Evolutionary conservation across 2,797 vertebrate species (phyloP).

Genomic region (Sylvia borin): DNA sequence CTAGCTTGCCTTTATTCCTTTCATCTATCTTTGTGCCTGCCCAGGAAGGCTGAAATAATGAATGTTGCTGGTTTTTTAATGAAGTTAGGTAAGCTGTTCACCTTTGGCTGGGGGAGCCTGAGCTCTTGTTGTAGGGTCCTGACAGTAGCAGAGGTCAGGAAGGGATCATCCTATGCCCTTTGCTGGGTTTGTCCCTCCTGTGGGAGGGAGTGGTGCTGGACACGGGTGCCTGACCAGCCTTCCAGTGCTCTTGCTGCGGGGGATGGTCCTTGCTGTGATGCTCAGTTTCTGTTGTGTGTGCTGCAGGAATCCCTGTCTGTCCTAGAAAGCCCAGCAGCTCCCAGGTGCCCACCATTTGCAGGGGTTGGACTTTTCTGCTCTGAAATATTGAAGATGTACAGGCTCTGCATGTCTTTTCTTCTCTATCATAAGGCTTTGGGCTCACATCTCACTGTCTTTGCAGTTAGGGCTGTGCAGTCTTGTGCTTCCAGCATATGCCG

Average conservation of each 20-base stretch:
- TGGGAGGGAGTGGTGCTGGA: background rate
- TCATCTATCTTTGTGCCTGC: conserved; percentile 52
- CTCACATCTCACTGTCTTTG: background rate
- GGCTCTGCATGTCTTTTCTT: background rate
- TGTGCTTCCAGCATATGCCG: background rate
- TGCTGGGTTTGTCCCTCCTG: background rate
- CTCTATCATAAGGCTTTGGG: background rate
- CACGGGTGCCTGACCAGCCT: background rate
- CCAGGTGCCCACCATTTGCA: background rate
- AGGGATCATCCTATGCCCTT: background rate
- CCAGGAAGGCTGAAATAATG: conserved; percentile 43
- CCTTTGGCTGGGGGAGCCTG: background rate
- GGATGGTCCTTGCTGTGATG: background rate
- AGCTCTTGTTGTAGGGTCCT: background rate
- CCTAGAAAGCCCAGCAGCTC: background rate
- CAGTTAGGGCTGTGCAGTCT: background rate
- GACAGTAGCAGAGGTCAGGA: background rate
- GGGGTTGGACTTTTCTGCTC: background rate
- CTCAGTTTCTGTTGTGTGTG: background rate
- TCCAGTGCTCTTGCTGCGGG: background rate
- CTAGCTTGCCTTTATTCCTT: conserved; percentile 49
- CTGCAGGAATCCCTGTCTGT: background rate
- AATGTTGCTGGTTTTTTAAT: conserved; percentile 20
- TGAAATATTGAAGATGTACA: background rate
- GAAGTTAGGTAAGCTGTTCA: conserved; percentile 34